A percentile compares a stretch with the other conserved stretches of the same genome.
These are phyloP conservation scores for Ophioninae sp. DNA, from an alignment of 2,888 invertebrate species.

Conservation along the genomic window DNA sequence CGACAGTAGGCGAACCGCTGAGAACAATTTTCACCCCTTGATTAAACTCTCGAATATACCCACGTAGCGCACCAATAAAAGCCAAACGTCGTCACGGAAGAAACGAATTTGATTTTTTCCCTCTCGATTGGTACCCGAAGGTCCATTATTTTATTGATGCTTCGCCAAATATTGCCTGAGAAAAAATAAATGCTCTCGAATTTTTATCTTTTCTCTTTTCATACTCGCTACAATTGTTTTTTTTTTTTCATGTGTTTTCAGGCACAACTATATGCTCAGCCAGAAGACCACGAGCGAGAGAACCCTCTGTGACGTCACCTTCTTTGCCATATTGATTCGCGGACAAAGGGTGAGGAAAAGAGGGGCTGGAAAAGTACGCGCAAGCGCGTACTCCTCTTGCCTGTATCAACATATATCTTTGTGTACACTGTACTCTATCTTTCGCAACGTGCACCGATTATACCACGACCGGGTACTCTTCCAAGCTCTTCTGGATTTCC, in stretches of 20 bases:
- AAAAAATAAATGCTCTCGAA: not conserved
- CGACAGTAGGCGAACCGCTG: not conserved
- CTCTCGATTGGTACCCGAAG: not conserved
- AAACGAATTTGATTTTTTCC: not conserved
- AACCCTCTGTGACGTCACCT: conserved; percentile 68
- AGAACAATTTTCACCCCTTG: conserved; percentile 3
- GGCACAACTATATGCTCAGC: conserved; percentile 16
- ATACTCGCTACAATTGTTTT: conserved; percentile 28
- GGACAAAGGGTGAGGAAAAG: conserved; percentile 50
- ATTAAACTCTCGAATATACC: not conserved
- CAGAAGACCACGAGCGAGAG: conserved; percentile 32
- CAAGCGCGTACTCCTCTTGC: conserved; percentile 29
- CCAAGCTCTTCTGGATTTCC: conserved; percentile 17
- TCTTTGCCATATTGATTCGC: conserved; percentile 69
- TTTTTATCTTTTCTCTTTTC: conserved; percentile 6
- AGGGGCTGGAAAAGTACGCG: conserved; percentile 47
- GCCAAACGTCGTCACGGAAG: not conserved
- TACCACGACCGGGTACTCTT: conserved; percentile 36
- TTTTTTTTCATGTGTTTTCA: conserved; percentile 29
- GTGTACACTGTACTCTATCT: conserved; percentile 26
- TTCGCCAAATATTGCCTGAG: not conserved
- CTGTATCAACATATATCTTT: not conserved
- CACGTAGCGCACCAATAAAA: not conserved
- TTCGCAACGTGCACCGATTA: conserved; percentile 47
- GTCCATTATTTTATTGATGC: conserved; percentile 4